Conservation (phyloP, 2,797 vertebrate species). For the Phyllotis vaccarum region DNA sequence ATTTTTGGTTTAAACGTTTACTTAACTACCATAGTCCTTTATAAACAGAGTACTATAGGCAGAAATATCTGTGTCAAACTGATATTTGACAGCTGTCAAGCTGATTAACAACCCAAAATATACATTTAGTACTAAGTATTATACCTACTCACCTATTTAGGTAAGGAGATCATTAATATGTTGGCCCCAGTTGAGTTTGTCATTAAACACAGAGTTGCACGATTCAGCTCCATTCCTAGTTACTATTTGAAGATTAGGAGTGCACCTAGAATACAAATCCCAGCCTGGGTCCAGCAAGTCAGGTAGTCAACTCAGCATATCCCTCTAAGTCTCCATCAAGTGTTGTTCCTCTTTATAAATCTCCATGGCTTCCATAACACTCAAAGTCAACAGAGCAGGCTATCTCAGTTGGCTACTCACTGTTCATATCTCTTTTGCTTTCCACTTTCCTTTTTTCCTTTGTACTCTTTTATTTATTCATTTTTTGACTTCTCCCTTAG, state of each 20-base stretch:
- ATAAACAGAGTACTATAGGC: background rate
- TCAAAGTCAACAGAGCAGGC: background rate
- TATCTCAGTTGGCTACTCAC: background rate
- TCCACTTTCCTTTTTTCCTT: background rate
- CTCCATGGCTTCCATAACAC: background rate
- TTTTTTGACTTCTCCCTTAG: background rate
- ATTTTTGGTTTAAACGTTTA: background rate
- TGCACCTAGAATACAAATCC: background rate
- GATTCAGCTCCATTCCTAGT: background rate
- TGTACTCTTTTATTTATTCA: background rate
- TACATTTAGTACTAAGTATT: slow-evolving; percentile 4
- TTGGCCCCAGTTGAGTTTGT: background rate
- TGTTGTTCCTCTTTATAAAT: background rate
- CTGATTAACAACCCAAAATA: background rate
- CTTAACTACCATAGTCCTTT: background rate
- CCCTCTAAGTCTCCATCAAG: background rate
- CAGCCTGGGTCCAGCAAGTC: background rate
- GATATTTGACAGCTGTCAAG: no score
- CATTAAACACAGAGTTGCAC: background rate
- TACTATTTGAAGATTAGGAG: background rate
- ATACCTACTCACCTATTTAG: background rate
- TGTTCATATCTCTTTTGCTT: background rate
- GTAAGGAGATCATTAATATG: background rate
- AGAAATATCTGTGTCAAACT: background rate
- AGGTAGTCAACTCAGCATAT: background rate